Evolutionary conservation across 2,797 vertebrate species (phyloP), one percentile per base, ranked within the genome.

Genomic region (Rhinatrema bivittatum): DNA sequence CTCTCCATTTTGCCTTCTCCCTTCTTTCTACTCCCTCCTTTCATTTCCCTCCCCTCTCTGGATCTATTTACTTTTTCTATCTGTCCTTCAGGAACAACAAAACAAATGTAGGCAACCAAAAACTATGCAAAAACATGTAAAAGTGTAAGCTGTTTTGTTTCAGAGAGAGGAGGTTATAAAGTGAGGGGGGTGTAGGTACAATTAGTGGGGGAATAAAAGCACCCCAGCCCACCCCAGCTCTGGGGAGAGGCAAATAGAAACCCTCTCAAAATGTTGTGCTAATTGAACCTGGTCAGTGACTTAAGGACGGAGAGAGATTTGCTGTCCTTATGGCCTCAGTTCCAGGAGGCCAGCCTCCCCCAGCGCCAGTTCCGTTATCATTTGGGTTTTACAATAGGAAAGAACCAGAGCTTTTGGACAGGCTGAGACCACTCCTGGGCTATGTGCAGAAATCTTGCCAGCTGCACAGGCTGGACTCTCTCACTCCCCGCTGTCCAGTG

Each of bases 11-110:
- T 13, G 9, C 8, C n/a, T 39, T 16, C 9, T 12, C 12, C 45
- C 27, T 23, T 10, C 20, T 46, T 32, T 16, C 10, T 17, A 5
- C 10, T 21, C 30, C 11, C 29, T 29, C 39, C 24, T 13, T 15
- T 10, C 13, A 26, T 39, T 49, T 45, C 42, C 49, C 16, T 30
- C 39, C 44, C 37, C 29, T 32, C 15, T 32, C 41, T 54, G 42
- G 53, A 52, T 55, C 33, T 45, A 44, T 39, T 39, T 32, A 49
- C 20, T 10, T 19, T 24, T 40, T 26, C 20, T 15, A 37, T 45
- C 35, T 20, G 7, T 31, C 22, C n/a, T n/a, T n/a, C n/a, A n/a
- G n/a, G n/a, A n/a, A n/a, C n/a, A n/a, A n/a, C n/a, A n/a, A n/a
- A n/a, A n/a, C n/a, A n/a, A n/a, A n/a, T n/a, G n/a, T n/a, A n/a